Evolutionary conservation across 92 coral and sea anemone genomes (phyloP).

Genomic region (Pocillopora grandis): DNA sequence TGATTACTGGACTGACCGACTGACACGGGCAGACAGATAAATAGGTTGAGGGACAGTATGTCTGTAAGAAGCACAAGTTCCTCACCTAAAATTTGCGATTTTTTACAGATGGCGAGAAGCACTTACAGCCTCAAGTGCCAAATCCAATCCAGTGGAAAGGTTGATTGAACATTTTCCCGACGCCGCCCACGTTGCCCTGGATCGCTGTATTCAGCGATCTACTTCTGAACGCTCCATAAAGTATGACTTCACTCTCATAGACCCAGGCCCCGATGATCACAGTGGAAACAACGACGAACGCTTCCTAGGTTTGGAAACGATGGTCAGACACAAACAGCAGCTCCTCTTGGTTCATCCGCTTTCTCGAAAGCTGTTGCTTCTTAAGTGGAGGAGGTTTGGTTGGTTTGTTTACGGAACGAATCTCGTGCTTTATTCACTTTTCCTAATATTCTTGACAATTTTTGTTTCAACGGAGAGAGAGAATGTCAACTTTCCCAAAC

Average conservation of each 20-base stretch:
- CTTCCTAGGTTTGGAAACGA: slow-evolving; percentile 52
- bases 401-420: slow-evolving; percentile 50
- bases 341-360: slow-evolving; percentile 48
- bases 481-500: background rate
- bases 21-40: background rate
- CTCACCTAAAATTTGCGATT: background rate
- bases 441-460: slow-evolving; percentile 45
- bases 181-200: slow-evolving; percentile 60
- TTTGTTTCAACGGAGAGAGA: slow-evolving; percentile 51
- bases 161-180: slow-evolving; percentile 65
- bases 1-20: background rate
- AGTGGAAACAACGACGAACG: slow-evolving; percentile 48
- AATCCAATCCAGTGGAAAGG: slow-evolving; percentile 41
- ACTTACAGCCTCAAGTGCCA: slow-evolving; percentile 23
- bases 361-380: slow-evolving; percentile 41
- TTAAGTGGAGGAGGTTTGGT: slow-evolving; percentile 61
- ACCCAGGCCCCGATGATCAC: slow-evolving; percentile 65
- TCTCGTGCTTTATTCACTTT: slow-evolving; percentile 34
- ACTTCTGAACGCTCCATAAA: slow-evolving; percentile 41
- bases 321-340: slow-evolving; percentile 58
- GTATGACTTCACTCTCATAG: slow-evolving; percentile 57
- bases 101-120: slow-evolving; percentile 71
- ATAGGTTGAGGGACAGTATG: too few species aligned
- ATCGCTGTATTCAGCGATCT: slow-evolving; percentile 58
- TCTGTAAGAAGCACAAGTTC: background rate